Evolutionary conservation across 2,888 invertebrate genomes (phyloP).

Genomic region (Glomeris marginata): DNA sequence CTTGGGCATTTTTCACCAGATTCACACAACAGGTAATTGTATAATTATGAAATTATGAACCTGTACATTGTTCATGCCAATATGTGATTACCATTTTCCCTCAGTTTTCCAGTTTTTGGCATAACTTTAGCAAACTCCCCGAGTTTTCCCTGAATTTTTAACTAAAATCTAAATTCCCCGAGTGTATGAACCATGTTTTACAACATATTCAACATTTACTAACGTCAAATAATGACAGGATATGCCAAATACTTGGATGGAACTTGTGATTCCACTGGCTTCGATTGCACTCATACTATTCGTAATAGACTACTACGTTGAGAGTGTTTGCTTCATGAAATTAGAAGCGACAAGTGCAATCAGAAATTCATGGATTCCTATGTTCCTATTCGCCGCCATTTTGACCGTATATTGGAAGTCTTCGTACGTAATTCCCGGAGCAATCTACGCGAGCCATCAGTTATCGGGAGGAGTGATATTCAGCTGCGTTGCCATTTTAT

Average conservation of each 20-base stretch:
- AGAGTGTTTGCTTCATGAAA: slow-evolving; percentile 28
- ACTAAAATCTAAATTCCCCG: too few species aligned
- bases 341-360: slow-evolving; percentile 26
- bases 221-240: neutral
- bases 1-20: slow-evolving; percentile 32
- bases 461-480: slow-evolving; percentile 35
- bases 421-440: slow-evolving; percentile 19
- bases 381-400: slow-evolving; percentile 29
- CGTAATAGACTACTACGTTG: slow-evolving; percentile 36
- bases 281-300: slow-evolving; percentile 31
- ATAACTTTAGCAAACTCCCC: too few species aligned
- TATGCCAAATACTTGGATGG: slow-evolving; percentile 24
- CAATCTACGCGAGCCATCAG: slow-evolving; percentile 28
- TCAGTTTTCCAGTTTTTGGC: too few species aligned
- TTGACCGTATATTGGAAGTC: slow-evolving; percentile 29
- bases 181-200: too few species aligned
- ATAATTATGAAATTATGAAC: too few species aligned
- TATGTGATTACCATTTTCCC: too few species aligned
- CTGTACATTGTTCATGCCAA: too few species aligned
- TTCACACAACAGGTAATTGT: slow-evolving; percentile 28
- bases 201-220: too few species aligned
- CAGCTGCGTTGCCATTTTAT: slow-evolving; percentile 31
- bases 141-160: too few species aligned
- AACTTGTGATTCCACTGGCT: slow-evolving; percentile 25
- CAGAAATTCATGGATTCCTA: slow-evolving; percentile 29